Evolutionary conservation across 2,888 invertebrate species (phyloP).

Genomic region (Cremastobaeus sp.): DNA sequence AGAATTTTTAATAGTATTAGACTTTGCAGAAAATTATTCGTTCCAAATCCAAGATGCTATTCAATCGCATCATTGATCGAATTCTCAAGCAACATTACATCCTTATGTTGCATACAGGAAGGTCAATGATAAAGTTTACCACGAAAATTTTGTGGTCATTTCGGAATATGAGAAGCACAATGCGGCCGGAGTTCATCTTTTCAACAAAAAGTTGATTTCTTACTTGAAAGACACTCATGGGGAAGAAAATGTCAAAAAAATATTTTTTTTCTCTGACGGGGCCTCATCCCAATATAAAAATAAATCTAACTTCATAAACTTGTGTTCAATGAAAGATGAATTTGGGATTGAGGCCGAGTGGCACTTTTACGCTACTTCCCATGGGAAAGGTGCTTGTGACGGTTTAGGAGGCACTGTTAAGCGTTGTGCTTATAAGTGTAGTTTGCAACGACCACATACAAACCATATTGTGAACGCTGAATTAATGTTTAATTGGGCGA

Average conservation of each 20-base stretch:
- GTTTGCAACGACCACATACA: slow-evolving; percentile 4
- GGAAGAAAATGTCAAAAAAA: background rate
- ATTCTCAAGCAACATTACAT: slow-evolving; percentile 5
- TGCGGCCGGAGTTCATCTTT: background rate
- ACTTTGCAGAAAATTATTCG: slow-evolving; percentile 21
- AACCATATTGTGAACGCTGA: background rate
- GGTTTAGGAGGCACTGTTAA: slow-evolving; percentile 20
- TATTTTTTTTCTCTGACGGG: background rate
- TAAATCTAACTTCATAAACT: background rate
- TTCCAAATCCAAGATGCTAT: slow-evolving; percentile 16
- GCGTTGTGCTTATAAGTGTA: slow-evolving; percentile 1
- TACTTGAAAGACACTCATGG: background rate
- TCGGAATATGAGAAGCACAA: background rate
- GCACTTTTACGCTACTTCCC: slow-evolving; percentile 20
- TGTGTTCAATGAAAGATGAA: slow-evolving; percentile 16
- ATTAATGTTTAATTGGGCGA: background rate
- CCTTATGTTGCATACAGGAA: background rate
- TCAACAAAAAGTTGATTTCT: background rate
- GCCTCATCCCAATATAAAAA: background rate
- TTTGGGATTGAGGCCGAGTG: slow-evolving; percentile 5
- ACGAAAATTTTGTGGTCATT: background rate
- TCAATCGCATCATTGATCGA: slow-evolving; percentile 14
- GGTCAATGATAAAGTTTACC: background rate
- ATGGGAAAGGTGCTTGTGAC: slow-evolving; percentile 21
- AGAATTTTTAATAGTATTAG: slow-evolving; percentile 16